These are phyloP conservation scores for Numenius phaeopus DNA, from an alignment of 2,797 vertebrate species.

Conservation along the genomic window DNA sequence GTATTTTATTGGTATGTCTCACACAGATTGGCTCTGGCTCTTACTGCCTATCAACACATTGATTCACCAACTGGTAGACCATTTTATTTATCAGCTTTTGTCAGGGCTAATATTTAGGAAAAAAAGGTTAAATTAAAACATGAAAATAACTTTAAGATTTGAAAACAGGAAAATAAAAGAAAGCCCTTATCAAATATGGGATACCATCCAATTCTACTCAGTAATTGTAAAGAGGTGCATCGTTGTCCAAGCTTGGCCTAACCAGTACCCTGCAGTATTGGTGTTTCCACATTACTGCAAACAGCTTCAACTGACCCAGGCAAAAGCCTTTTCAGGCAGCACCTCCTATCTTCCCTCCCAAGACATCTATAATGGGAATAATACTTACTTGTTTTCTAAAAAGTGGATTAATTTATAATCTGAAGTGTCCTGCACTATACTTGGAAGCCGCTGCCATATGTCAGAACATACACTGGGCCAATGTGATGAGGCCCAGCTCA, in stretches of 20 bases:
- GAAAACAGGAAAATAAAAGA: neutral
- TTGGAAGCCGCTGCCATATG: rapidly evolving
- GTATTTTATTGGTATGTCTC: slow-evolving; percentile 4
- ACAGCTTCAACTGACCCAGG: neutral
- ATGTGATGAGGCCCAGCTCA: rapidly evolving
- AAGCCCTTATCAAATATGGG: neutral
- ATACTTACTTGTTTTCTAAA: neutral
- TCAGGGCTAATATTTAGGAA: neutral
- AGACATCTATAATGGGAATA: neutral
- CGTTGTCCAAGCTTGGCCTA: neutral
- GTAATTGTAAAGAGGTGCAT: neutral
- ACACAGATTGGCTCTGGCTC: neutral
- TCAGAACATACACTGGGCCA: neutral
- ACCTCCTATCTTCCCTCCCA: neutral
- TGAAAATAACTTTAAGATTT: neutral
- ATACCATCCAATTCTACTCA: neutral
- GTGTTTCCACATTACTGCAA: neutral
- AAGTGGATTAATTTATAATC: neutral
- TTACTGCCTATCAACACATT: neutral
- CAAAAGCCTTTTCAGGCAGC: neutral
- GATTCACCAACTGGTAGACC: neutral
- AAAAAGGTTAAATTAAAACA: neutral
- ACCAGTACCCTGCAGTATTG: neutral
- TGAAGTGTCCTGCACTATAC: neutral
- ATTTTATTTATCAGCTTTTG: neutral